A percentile compares a stretch with the other conserved stretches of the same genome.
phyloP scores from a whole-genome alignment of 2,888 invertebrate genomes.

The Elegia similella region DNA sequence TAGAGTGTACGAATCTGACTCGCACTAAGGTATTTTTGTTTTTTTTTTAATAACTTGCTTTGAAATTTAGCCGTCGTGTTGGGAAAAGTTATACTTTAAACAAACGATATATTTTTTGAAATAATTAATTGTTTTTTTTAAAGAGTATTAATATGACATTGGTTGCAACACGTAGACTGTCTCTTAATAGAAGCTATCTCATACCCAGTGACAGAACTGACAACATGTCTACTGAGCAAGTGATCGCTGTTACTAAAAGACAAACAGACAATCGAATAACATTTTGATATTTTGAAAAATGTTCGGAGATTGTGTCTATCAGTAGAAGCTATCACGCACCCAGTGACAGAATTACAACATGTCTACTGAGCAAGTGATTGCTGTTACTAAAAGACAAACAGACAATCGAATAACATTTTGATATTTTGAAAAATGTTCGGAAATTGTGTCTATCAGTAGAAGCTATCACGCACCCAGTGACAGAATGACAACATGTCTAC shows the following conservation, averaged over 20 bases:
- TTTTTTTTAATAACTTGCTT: too few species aligned
- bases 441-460: neutral
- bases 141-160: too few species aligned
- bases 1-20: too few species aligned
- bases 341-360: conserved; percentile 28
- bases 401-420: too few species aligned
- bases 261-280: neutral
- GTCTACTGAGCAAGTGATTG: conserved; percentile 25
- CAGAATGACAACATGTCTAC: conserved; percentile 27
- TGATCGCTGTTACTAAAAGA: neutral
- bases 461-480: conserved; percentile 26
- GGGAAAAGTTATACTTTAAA: too few species aligned
- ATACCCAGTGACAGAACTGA: neutral
- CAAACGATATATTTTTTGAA: too few species aligned
- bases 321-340: conserved; percentile 20
- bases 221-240: too few species aligned
- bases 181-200: neutral
- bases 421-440: too few species aligned
- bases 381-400: conserved; percentile 9
- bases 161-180: neutral
- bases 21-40: too few species aligned
- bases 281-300: too few species aligned
- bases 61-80: too few species aligned
- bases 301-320: neutral
- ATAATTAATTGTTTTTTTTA: too few species aligned